Percentiles rank a stretch among this genome's conserved stretches.
Evolutionary conservation across 2,888 invertebrate species (phyloP).

Genomic region (Argynnis bischoffii): DNA sequence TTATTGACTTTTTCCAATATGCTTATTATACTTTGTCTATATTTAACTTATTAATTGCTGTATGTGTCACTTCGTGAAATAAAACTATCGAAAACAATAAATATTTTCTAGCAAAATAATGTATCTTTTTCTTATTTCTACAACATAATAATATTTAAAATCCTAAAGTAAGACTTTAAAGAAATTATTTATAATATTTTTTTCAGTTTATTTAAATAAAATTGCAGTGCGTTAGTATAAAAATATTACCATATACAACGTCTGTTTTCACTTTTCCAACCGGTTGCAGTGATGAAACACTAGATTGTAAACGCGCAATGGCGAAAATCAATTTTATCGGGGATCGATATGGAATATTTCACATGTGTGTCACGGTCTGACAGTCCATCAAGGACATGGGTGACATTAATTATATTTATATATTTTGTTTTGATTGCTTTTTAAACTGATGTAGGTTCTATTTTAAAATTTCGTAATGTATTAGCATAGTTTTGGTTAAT

Average conservation of each 20-base stretch:
- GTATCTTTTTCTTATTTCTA: no score
- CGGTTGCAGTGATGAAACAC: conserved; percentile 23
- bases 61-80: no score
- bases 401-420: conserved; percentile 12
- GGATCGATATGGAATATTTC: conserved; percentile 34
- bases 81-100: no score
- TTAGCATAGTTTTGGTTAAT: no score
- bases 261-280: conserved; percentile 32
- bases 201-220: not conserved
- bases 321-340: conserved; percentile 33
- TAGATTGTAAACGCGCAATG: conserved; percentile 22
- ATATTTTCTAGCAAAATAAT: no score
- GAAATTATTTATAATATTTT: not conserved
- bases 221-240: not conserved
- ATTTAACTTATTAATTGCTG: no score
- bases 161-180: not conserved
- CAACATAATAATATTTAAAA: no score
- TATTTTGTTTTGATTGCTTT: no score
- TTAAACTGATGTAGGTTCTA: no score
- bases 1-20: not conserved
- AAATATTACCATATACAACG: conserved; percentile 14
- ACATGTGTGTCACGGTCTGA: conserved; percentile 38
- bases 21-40: not conserved
- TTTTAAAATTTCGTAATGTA: no score
- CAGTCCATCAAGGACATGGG: conserved; percentile 33